Base-by-base conservation (phyloP, 2,113 vertebrate species). In the Oriolus oriolus region DNA sequence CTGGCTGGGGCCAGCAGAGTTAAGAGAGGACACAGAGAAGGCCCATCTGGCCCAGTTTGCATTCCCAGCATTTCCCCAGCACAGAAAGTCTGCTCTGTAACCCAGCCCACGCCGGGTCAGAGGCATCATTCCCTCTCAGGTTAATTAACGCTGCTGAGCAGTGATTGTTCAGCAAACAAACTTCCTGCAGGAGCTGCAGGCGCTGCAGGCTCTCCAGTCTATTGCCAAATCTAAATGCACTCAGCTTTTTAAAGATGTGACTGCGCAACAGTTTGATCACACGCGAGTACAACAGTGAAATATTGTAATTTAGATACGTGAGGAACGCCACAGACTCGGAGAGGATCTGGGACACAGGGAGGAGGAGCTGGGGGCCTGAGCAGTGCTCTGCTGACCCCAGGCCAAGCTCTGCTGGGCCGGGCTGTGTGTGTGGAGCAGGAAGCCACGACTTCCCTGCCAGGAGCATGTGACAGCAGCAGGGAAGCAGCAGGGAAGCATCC, bases 141-240 rank as follows among this genome's bases (percentile, higher is more conserved):
- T 73, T 93, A 87, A 64, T n/a, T 31, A 73, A 45, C 0, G 0
- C 60, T 54, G 47, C 76, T 27, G 21, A 91, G 78, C 2, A 0
- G 30, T 28, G 18, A 75, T 8, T 35, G 45, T 69, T 74, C 56
- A 89, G 84, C 54, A 78, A 94, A 86, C 17, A n/a, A 64, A 76
- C 59, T 79, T 89, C 90, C 92, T 37, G 53, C 61, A 85, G 84
- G 39, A 90, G 64, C 64, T 50, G 41, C 39, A 90, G 91, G 39
- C 59, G 64, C 64, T 50, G 41, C 39, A 90, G 91, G 39, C 59
- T 57, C 66, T 54, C 39, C 61, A 71, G 44, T 28, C 77, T 26
- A 41, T 14, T 63, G 79, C 78, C 82, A 95, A 76, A 41, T n/a
- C 90, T 85, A 87, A 93, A 87, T 44, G 90, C 28, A 75, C 33